Evolutionary conservation across 1,140 invertebrate species (phyloP), one percentile per base, ranked within the genome.

Genomic region (Ericerus pela): DNA sequence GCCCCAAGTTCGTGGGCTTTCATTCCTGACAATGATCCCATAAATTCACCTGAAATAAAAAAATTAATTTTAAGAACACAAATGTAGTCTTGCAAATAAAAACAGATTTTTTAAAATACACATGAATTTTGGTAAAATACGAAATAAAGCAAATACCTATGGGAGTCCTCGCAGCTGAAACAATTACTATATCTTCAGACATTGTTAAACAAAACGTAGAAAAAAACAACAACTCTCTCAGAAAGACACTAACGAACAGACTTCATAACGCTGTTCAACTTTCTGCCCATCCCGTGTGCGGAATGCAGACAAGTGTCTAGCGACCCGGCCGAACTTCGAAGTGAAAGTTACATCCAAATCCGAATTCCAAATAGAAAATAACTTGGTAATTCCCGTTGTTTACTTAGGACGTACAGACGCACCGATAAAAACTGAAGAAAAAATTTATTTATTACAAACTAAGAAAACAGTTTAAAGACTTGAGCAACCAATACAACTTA

Each of bases 1-100:
- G 78, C 70, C 37, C 88, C 88, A n/a, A 92, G 68, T 58, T 87
- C 80, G 64, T 79, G 76, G 43, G 81, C 79, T 65, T 78, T 75
- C 2, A 87, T 33, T 28, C 74, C 72, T 18, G 84, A 81, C 56
- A 89, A 69, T 14, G 73, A 64, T 27, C 85, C 85, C 74, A 77
- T 77, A 58, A 88, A 81, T 33, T 73, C 76, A 58, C 85, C 85
- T 85, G 57, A 53, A 68, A 64, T 55, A 54, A 63, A 55, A 59
- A 65, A 62, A 43, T 30, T 22, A 22, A 51, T 11, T 55, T 58
- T 14, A 20, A 14, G 2, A 30, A 27, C 2, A 26, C 22, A 55
- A 41, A n/a, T 58, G 16, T 41, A 29, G 24, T 26, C 47, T 55
- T 57, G 54, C 16, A 29, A 59, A 4, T 27, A 38, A 47, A 30